Evolutionary conservation across 2,888 invertebrate species (phyloP).

Genomic region (Caenorhabditis sp.): DNA sequence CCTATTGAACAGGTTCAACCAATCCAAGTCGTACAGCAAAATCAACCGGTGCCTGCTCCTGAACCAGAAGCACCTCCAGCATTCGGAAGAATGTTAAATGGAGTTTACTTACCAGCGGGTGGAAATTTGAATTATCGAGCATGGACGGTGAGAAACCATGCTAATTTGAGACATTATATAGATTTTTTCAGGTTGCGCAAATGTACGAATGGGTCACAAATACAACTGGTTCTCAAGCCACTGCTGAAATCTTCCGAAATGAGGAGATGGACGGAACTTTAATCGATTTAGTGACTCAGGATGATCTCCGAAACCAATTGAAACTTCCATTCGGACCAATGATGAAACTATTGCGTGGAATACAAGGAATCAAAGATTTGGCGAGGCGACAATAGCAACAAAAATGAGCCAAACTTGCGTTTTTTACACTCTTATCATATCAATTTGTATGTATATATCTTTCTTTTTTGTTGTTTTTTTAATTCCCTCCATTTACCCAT

Average conservation of each 20-base stretch:
- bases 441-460: no score
- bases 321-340: not conserved
- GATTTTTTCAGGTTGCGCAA: not conserved
- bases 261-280: conserved; percentile 3
- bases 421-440: no score
- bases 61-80: not conserved
- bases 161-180: not conserved
- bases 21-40: not conserved
- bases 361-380: not conserved
- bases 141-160: not conserved
- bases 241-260: not conserved
- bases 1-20: not conserved
- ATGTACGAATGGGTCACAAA: not conserved
- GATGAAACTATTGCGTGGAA: not conserved
- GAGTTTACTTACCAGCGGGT: not conserved
- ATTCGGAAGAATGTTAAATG: not conserved
- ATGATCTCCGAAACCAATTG: not conserved
- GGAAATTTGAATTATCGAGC: not conserved
- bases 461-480: no score
- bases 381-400: no score
- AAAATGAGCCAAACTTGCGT: no score
- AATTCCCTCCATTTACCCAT: no score
- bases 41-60: not conserved
- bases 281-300: not conserved
- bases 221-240: not conserved